Conservation (phyloP, 2,888 invertebrate genomes). For the Esperia sulphurella region DNA sequence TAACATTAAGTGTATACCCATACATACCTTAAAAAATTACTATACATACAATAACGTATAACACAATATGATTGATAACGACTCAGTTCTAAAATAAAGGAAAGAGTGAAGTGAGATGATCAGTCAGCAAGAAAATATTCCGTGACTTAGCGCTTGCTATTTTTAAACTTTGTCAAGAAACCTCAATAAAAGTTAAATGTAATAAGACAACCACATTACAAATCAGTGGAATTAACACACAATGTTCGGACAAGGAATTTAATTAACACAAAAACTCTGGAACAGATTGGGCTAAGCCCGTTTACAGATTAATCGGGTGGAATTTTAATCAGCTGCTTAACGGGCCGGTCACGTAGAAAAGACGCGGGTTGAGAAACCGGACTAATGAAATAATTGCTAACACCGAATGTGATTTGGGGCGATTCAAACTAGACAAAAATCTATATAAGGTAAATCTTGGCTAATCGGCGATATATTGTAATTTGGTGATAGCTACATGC, state of each 20-base stretch:
- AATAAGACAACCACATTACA: not conserved
- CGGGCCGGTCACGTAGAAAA: constrained; percentile 40
- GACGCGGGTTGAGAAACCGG: constrained; percentile 20
- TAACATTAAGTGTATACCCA: too few relatives aligned
- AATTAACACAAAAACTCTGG: constrained; percentile 19
- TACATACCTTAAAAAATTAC: too few relatives aligned
- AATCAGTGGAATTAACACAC: constrained; percentile 5
- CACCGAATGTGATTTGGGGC: constrained; percentile 10
- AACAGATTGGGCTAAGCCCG: constrained; percentile 18
- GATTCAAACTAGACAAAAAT: not conserved
- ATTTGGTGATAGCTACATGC: too few relatives aligned
- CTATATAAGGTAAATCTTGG: too few relatives aligned
- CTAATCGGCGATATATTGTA: too few relatives aligned
- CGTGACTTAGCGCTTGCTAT: too few relatives aligned
- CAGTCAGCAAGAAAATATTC: too few relatives aligned
- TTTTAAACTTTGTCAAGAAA: too few relatives aligned
- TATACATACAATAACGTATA: too few relatives aligned
- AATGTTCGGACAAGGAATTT: constrained; percentile 15
- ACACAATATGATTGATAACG: too few relatives aligned
- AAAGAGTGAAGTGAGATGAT: too few relatives aligned
- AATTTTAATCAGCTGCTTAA: constrained; percentile 44
- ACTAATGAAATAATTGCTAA: constrained; percentile 17
- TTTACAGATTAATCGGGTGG: constrained; percentile 38
- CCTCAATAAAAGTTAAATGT: not conserved
- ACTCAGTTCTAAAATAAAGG: too few relatives aligned